phyloP scores from a whole-genome alignment of 2,888 invertebrate species.

The Aspidapion aeneum region DNA sequence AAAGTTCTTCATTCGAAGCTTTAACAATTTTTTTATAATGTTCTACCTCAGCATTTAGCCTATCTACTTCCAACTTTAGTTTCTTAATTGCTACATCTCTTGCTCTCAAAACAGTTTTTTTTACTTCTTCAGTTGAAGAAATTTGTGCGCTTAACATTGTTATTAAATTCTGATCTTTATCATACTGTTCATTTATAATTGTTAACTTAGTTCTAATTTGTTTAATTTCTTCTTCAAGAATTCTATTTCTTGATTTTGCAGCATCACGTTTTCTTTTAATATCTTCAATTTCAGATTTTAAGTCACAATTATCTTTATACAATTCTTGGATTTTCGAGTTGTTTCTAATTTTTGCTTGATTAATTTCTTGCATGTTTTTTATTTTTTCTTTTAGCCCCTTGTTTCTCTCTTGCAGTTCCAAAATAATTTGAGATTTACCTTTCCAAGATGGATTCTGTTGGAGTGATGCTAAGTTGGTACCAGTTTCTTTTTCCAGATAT shows the following conservation, averaged over 20 bases:
- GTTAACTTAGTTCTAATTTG: conserved; percentile 57
- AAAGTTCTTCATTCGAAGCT: conserved; percentile 47
- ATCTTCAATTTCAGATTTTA: conserved; percentile 57
- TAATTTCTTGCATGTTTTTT: conserved; percentile 38
- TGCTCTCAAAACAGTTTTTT: conserved; percentile 51
- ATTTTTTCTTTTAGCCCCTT: conserved; percentile 63
- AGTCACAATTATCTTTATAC: conserved; percentile 54
- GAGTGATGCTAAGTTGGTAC: conserved; percentile 65
- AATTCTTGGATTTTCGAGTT: conserved; percentile 37
- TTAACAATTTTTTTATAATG: conserved; percentile 51
- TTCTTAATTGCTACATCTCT: conserved; percentile 52
- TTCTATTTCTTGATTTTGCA: conserved; percentile 63
- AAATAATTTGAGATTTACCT: conserved; percentile 74
- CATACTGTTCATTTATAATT: conserved; percentile 60
- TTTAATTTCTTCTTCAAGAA: conserved; percentile 62
- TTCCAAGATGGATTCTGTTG: conserved; percentile 65
- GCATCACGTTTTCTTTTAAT: conserved; percentile 63
- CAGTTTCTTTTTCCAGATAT: conserved; percentile 71
- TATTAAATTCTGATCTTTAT: conserved; percentile 61
- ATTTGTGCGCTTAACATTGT: conserved; percentile 58
- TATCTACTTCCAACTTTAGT: conserved; percentile 41
- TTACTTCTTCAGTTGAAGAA: conserved; percentile 50
- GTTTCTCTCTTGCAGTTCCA: conserved; percentile 64
- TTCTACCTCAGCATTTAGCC: conserved; percentile 40
- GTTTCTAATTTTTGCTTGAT: conserved; percentile 16